Percentiles rank a stretch among this genome's conserved stretches.
These are phyloP conservation scores for Petrocephalus sullivani DNA, from an alignment of 2,797 vertebrate species.

Conservation along the genomic window DNA sequence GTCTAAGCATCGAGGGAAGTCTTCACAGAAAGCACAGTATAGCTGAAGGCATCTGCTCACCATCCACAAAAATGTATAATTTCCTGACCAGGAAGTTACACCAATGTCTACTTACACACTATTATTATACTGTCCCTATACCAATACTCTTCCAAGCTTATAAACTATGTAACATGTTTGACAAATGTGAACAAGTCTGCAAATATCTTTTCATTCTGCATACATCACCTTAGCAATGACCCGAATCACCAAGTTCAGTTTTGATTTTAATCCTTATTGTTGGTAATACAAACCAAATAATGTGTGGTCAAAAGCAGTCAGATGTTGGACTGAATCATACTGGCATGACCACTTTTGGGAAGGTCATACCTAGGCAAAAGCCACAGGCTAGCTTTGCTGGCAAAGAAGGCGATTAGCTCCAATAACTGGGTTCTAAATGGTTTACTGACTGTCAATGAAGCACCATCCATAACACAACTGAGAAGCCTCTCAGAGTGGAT, in stretches of 20 bases:
- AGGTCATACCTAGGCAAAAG: neutral
- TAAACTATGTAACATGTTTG: neutral
- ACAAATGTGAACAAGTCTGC: neutral
- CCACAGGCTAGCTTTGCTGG: neutral
- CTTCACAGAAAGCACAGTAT: neutral
- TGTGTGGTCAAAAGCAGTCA: neutral
- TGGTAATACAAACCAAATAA: neutral
- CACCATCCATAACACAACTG: neutral
- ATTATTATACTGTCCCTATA: neutral
- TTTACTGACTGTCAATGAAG: neutral
- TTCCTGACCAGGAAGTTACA: neutral
- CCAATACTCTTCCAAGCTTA: neutral
- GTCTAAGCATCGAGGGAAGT: neutral
- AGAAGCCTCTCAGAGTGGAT: neutral
- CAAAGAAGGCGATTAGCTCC: neutral
- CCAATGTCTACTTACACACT: neutral
- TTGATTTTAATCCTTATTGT: neutral
- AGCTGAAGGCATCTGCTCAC: neutral
- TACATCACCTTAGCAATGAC: neutral
- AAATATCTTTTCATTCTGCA: neutral
- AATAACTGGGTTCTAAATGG: neutral
- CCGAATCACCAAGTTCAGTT: neutral
- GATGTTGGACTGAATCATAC: neutral
- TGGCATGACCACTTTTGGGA: neutral
- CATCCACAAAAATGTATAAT: neutral